Percentiles rank a stretch among this genome's conserved stretches.
phyloP scores from a whole-genome alignment of 2,797 vertebrate genomes.

The Melanotaenia nigrans region DNA sequence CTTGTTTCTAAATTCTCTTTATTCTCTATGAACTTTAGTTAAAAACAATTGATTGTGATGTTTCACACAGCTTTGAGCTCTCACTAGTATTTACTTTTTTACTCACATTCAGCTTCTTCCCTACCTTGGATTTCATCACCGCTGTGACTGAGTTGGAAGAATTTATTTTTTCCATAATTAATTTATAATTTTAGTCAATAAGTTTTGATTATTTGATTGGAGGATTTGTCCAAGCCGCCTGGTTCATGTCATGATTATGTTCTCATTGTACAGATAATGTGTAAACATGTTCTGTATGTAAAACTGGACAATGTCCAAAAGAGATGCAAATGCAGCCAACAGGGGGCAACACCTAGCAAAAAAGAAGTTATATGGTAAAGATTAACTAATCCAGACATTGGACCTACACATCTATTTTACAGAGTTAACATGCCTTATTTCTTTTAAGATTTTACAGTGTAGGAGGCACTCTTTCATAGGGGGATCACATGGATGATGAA shows the following conservation, averaged over 20 bases:
- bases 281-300: background rate
- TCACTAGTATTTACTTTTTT: background rate
- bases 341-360: background rate
- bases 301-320: background rate
- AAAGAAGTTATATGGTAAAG: background rate
- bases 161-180: no score
- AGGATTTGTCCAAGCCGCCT: background rate
- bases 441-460: background rate
- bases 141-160: background rate
- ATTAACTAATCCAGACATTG: no score
- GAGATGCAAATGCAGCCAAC: background rate
- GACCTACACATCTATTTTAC: no score
- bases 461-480: no score
- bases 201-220: no score
- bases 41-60: background rate
- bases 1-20: slow-evolving; percentile 4
- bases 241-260: background rate
- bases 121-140: background rate
- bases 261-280: background rate
- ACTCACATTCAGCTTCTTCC: background rate
- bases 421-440: no score
- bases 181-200: no score
- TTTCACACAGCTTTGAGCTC: background rate
- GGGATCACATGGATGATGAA: no score
- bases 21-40: slow-evolving; percentile 3